Conservation (phyloP, 2,797 vertebrate species). For the Sebastiscus tertius region DNA sequence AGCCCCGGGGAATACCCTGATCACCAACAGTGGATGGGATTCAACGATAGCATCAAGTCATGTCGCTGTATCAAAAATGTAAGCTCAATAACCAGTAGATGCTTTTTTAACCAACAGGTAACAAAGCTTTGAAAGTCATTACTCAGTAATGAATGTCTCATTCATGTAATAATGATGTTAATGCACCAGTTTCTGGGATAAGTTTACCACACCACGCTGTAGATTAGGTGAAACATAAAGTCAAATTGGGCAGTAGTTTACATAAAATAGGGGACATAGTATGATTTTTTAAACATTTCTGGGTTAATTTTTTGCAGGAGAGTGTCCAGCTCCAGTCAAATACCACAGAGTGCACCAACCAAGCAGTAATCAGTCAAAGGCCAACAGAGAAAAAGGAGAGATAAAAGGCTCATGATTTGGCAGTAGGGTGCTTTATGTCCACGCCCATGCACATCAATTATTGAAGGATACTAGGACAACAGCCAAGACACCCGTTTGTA, state of each 20-base stretch:
- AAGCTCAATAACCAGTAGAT: slow-evolving; percentile 27
- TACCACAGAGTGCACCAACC: slow-evolving; percentile 63
- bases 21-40: slow-evolving; percentile 67
- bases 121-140: not conserved
- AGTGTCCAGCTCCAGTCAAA: slow-evolving; percentile 45
- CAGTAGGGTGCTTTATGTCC: slow-evolving; percentile 52
- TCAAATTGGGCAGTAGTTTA: not conserved
- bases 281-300: not conserved
- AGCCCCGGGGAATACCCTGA: slow-evolving; percentile 70
- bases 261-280: not conserved
- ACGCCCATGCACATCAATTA: slow-evolving; percentile 47
- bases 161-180: not conserved
- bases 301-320: slow-evolving; percentile 31
- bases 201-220: not conserved
- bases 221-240: not conserved
- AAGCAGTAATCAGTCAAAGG: slow-evolving; percentile 66
- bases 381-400: slow-evolving; percentile 66
- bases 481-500: slow-evolving; percentile 58
- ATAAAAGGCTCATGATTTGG: slow-evolving; percentile 75
- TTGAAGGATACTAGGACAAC: slow-evolving; percentile 60
- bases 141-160: not conserved
- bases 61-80: slow-evolving; percentile 69
- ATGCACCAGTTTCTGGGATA: not conserved
- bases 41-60: slow-evolving; percentile 67
- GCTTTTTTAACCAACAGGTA: not conserved